Conservation (phyloP, 1,140 invertebrate genomes). For the Bilobella aurantiaca region DNA sequence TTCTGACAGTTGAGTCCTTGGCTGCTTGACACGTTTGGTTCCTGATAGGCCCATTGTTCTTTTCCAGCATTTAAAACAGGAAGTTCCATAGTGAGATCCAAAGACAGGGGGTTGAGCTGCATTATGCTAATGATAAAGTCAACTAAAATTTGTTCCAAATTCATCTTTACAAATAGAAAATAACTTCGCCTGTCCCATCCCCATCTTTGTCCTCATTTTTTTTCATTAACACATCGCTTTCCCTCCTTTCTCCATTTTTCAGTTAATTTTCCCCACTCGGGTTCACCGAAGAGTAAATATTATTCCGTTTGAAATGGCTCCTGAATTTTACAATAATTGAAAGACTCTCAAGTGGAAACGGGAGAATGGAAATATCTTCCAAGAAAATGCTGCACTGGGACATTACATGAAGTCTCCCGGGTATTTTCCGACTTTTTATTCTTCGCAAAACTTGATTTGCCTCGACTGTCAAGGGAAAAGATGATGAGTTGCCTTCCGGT, state of each 20-base stretch:
- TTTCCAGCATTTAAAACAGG: background rate
- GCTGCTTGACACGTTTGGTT: background rate
- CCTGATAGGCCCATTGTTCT: background rate
- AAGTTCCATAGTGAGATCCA: background rate
- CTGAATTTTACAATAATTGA: background rate
- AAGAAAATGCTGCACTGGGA: background rate
- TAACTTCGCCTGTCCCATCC: no score
- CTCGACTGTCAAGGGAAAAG: conserved; percentile 17
- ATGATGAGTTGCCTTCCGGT: no score
- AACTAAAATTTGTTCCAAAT: no score
- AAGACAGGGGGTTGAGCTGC: no score
- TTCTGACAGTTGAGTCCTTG: background rate
- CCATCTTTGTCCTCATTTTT: no score
- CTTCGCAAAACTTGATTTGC: conserved; percentile 12
- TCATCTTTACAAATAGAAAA: no score
- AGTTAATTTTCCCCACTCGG: background rate
- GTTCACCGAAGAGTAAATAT: background rate
- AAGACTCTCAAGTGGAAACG: background rate
- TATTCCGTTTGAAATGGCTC: background rate
- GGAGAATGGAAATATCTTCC: background rate
- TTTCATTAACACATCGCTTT: no score
- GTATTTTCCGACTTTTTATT: background rate
- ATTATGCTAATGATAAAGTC: no score
- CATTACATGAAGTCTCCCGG: background rate
- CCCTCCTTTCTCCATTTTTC: no score